Percentiles rank a stretch among this genome's conserved stretches.
Conservation (phyloP, 2,888 invertebrate genomes). For the Drosophila prostipennis region DNA sequence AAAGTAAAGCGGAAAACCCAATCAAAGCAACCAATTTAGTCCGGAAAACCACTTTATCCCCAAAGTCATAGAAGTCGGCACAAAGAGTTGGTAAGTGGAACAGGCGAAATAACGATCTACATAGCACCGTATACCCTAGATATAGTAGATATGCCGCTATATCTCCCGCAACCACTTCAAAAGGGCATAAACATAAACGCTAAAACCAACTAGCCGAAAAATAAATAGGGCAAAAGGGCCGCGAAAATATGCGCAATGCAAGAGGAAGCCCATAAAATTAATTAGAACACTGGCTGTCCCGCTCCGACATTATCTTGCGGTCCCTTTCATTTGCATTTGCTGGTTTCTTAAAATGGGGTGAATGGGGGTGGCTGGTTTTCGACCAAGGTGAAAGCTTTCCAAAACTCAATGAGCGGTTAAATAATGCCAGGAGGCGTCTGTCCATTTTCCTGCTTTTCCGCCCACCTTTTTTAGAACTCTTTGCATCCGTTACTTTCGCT, state of each 20-base stretch:
- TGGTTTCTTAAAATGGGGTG: constrained; percentile 14
- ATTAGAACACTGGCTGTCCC: constrained; percentile 57
- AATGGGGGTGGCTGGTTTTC: not conserved
- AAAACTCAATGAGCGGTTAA: constrained; percentile 60
- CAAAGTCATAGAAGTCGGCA: constrained; percentile 35
- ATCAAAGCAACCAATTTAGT: constrained; percentile 26
- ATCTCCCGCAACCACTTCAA: constrained; percentile 55
- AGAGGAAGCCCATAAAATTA: constrained; percentile 60
- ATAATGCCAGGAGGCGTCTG: constrained; percentile 44
- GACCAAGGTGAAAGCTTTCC: constrained; percentile 54
- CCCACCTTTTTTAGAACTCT: constrained; percentile 10
- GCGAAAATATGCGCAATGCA: constrained; percentile 38
- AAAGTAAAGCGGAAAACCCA: constrained; percentile 14
- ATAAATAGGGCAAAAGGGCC: constrained; percentile 7
- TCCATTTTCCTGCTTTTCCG: constrained; percentile 19
- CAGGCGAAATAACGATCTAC: constrained; percentile 27
- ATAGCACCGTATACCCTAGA: constrained; percentile 13
- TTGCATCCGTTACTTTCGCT: constrained; percentile 48
- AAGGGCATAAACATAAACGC: constrained; percentile 48
- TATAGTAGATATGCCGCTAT: constrained; percentile 6
- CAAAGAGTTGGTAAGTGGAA: constrained; percentile 29
- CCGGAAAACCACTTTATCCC: constrained; percentile 3
- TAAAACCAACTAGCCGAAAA: constrained; percentile 17
- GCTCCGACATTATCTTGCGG: constrained; percentile 22
- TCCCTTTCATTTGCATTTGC: constrained; percentile 45